Base-by-base conservation (phyloP, 1,140 invertebrate genomes). In the Listronotus oregonensis region DNA sequence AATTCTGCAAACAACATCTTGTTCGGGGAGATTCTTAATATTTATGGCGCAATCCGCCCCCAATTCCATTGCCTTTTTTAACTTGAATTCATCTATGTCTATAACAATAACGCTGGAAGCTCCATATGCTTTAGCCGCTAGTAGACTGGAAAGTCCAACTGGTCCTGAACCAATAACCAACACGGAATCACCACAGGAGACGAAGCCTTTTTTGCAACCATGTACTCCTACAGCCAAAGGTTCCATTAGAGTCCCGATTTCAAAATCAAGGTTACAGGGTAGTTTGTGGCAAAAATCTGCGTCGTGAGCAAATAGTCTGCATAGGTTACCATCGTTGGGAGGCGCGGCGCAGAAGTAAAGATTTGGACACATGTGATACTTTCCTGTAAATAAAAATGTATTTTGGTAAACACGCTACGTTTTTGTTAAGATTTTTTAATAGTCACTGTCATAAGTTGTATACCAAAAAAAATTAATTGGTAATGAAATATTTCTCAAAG, bases 281-380 rank as follows among this genome's bases (percentile, higher is more conserved):
- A 98, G 79, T 78, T 94, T 94, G 82, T 86, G 94, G 74, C 94
- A 96, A 79, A 95, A 97, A 80, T 96, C 93, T 11, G 94, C 93
- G n/a, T 91, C 87, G 74, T 96, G 94, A 44, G 87, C 89, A 77
- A 94, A 95, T 77, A 87, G 96, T 69, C 88, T 83, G 49, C 84
- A 84, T 4, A 97, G 82, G 74, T 89, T 94, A 47, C 95, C 95
- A 80, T 96, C 85, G 44, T 85, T 77, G 0, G 92, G 94, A 2
- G 94, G 94, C 0, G 94, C 96, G 12, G 94, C 94, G 77, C 91
- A 92, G 81, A 96, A 97, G 17, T 82, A 70, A 54, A 97, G 90
- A 37, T 92, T 87, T 0, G 83, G 82, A 71, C 96, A 98, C 14
- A 97, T 81, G 79, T 97, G 96, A 80, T 97, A 97, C 1, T 62